Conservation (phyloP, 1,140 invertebrate species). For the Penaeus vannamei region DNA sequence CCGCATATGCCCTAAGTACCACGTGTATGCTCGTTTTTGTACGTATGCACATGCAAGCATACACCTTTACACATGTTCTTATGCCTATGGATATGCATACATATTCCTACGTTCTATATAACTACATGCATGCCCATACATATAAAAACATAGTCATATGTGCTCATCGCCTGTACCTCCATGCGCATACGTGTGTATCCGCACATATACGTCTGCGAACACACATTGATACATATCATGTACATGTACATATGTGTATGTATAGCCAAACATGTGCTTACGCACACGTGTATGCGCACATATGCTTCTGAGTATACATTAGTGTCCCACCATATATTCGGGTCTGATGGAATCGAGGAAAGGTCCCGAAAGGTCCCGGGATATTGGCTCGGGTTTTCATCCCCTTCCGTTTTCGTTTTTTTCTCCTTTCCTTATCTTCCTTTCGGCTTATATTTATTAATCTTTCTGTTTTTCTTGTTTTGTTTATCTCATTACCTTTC, state of each 20-base stretch:
- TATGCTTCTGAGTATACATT: not conserved
- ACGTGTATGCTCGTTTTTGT: not conserved
- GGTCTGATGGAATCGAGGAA: conserved; percentile 1
- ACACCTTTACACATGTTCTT: not conserved
- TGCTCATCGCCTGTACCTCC: conserved; percentile 2
- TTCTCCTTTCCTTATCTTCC: too few species aligned
- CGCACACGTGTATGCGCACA: not conserved
- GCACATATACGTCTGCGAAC: not conserved
- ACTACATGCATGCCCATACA: not conserved
- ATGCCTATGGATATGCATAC: not conserved
- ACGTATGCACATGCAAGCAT: too few species aligned
- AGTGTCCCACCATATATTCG: not conserved
- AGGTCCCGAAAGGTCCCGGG: too few species aligned
- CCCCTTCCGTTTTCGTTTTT: too few species aligned
- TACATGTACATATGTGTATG: conserved; percentile 27
- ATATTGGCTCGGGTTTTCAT: too few species aligned
- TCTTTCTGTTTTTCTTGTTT: too few species aligned
- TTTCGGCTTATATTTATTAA: too few species aligned
- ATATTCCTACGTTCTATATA: too few species aligned
- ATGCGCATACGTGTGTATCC: conserved; percentile 35
- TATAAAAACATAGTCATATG: conserved; percentile 5
- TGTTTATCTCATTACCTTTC: too few species aligned
- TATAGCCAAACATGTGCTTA: not conserved
- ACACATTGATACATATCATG: conserved; percentile 22
- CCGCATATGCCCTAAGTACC: too few species aligned